Evolutionary conservation across 2,113 vertebrate genomes (phyloP), one percentile per base, ranked within the genome.

Genomic region (Takifugu bimaculatus): DNA sequence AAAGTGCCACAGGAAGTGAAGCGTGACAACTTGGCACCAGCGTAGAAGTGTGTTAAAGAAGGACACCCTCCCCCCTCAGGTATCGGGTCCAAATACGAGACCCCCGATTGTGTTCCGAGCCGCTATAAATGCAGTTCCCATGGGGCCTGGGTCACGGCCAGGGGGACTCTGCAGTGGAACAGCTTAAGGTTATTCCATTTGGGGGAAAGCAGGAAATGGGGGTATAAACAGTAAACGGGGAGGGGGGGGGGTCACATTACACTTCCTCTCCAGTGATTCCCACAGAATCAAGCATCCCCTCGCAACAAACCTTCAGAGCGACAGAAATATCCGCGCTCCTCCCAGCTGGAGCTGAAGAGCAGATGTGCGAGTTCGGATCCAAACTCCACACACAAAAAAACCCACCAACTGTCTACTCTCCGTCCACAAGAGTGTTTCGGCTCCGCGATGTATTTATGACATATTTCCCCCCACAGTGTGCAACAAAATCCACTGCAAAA

Each of bases 151-250:
- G 83, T 87, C 88, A 88, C 1, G 75, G 79, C 86, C 81, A 75
- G 66, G 52, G 88, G 87, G 87, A 85, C 65, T 79, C 75, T 84
- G 72, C 72, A 72, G 65, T 77, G 85, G 82, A 83, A 79, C 57
- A 71, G 69, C 68, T 83, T 79, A 56, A 71, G 79, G 70, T 78
- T 78, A 78, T 72, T 74, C 73, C 78, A 77, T 70, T 81, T 63
- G 57, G 61, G 80, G 63, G 64, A 61, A 74, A 74, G 82, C 89
- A 90, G 89, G 90, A 91, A 91, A 82, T 35, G 11, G 75, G 77
- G 80, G 64, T 74, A 82, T 90, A 90, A 91, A 91, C 88, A 90
- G 68, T 68, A 76, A 84, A 80, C 44, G 2, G 42, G 69, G 81
- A 81, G 79, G 35, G 1, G 29, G 29, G 42, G 69, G 81, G 80